A percentile compares a stretch with the other conserved stretches of the same genome.
These are phyloP conservation scores for Aurelia aurita DNA, from an alignment of 30 jellyfish, hydroid and myxozoan genomes.

Conservation along the genomic window DNA sequence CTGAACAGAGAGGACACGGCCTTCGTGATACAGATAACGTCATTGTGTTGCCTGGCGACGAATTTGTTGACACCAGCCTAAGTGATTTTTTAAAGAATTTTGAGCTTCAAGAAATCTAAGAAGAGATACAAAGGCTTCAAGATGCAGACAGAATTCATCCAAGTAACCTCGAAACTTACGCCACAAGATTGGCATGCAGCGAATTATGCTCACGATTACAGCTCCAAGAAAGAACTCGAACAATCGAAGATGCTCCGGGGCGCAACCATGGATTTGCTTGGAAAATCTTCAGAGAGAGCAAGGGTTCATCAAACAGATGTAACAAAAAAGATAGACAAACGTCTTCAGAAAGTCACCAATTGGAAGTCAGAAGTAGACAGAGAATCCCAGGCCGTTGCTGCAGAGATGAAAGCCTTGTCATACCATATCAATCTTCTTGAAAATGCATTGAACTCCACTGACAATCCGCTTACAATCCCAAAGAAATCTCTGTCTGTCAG, in stretches of 20 bases:
- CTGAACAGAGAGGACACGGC: background rate
- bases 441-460: constrained; percentile 62
- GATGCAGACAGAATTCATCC: constrained; percentile 69
- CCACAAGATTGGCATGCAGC: constrained; percentile 80
- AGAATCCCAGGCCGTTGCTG: constrained; percentile 68
- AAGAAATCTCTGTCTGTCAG: constrained; percentile 66
- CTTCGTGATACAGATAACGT: background rate
- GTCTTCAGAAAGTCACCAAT: constrained; percentile 62
- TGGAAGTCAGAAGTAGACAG: constrained; percentile 72
- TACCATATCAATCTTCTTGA: constrained; percentile 60
- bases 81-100: too few relatives aligned
- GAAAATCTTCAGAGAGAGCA: constrained; percentile 61
- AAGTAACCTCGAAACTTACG: constrained; percentile 62
- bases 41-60: constrained; percentile 31
- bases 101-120: too few relatives aligned
- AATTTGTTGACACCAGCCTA: constrained; percentile 20
- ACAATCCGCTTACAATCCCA: constrained; percentile 62
- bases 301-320: constrained; percentile 52
- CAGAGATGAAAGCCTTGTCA: constrained; percentile 70
- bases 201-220: constrained; percentile 56
- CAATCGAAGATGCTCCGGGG: constrained; percentile 58
- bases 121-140: background rate
- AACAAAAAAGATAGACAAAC: constrained; percentile 60
- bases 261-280: constrained; percentile 60
- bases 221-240: constrained; percentile 69